A percentile compares a stretch with the other conserved stretches of the same genome.
Conservation (phyloP, 2,888 invertebrate species). For the Emmelina monodactyla region DNA sequence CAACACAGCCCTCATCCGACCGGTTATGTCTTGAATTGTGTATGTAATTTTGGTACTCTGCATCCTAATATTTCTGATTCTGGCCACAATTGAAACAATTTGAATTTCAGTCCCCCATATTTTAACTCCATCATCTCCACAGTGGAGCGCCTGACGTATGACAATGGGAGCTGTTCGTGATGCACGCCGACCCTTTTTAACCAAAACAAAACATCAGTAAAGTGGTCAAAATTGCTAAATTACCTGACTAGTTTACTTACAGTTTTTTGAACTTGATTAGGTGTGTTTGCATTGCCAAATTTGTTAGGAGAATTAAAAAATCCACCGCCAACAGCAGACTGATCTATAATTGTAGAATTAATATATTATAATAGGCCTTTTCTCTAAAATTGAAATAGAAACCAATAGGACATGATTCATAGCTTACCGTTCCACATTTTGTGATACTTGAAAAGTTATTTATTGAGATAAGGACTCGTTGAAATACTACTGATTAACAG, state of each 20-base stretch:
- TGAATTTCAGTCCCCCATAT: conserved; percentile 62
- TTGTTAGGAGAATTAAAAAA: conserved; percentile 55
- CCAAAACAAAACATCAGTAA: not conserved
- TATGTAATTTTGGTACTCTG: conserved; percentile 61
- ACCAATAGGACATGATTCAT: too few relatives aligned
- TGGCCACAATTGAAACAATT: conserved; percentile 49
- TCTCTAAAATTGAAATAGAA: too few relatives aligned
- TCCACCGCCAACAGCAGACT: conserved; percentile 52
- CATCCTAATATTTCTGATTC: conserved; percentile 46
- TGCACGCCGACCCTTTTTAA: conserved; percentile 40
- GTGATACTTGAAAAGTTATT: not conserved
- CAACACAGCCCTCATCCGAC: conserved; percentile 54
- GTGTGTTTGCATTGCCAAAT: conserved; percentile 53
- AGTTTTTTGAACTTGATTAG: conserved; percentile 47
- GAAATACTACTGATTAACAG: too few relatives aligned
- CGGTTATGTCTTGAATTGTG: conserved; percentile 59
- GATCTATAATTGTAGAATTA: conserved; percentile 33
- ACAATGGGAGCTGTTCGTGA: conserved; percentile 59
- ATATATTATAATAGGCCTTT: too few relatives aligned
- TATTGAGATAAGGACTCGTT: not conserved
- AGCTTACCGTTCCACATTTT: conserved; percentile 36
- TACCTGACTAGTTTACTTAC: conserved; percentile 22
- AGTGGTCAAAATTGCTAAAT: not conserved
- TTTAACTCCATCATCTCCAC: conserved; percentile 55
- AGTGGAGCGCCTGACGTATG: conserved; percentile 51